A percentile compares a stretch with the other conserved stretches of the same genome.
Conservation (phyloP, 1,140 invertebrate genomes). For the Bombus consobrinus region DNA sequence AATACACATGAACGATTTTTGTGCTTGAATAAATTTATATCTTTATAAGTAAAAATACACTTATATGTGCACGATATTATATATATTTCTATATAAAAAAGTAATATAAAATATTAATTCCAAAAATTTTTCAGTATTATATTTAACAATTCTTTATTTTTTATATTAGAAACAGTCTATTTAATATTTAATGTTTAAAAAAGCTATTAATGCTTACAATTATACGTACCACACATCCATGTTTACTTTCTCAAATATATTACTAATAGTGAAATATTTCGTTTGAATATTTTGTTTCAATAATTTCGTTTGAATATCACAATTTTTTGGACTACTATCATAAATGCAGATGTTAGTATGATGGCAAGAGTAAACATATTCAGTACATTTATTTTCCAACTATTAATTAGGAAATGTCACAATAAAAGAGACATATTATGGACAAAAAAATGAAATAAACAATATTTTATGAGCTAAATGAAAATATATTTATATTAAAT, state of each 20-base stretch:
- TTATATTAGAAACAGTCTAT: background rate
- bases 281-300: no score
- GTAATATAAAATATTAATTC: background rate
- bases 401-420: background rate
- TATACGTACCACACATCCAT: background rate
- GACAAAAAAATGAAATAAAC: background rate
- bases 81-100: background rate
- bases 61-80: background rate
- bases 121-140: background rate
- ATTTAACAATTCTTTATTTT: background rate
- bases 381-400: conserved; percentile 14
- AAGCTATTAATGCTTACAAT: background rate
- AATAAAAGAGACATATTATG: background rate
- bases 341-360: conserved; percentile 1
- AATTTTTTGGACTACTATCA: background rate
- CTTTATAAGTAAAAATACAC: background rate
- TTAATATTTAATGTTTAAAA: background rate
- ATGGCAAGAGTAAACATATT: background rate
- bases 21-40: background rate
- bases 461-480: background rate
- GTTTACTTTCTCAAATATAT: background rate
- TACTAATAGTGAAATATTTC: background rate
- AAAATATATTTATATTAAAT: background rate
- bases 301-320: background rate
- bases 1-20: background rate